A percentile compares a stretch with the other conserved stretches of the same genome.
These are phyloP conservation scores for Rhinoptilus africanus DNA, from an alignment of 2,113 vertebrate species.

Conservation along the genomic window DNA sequence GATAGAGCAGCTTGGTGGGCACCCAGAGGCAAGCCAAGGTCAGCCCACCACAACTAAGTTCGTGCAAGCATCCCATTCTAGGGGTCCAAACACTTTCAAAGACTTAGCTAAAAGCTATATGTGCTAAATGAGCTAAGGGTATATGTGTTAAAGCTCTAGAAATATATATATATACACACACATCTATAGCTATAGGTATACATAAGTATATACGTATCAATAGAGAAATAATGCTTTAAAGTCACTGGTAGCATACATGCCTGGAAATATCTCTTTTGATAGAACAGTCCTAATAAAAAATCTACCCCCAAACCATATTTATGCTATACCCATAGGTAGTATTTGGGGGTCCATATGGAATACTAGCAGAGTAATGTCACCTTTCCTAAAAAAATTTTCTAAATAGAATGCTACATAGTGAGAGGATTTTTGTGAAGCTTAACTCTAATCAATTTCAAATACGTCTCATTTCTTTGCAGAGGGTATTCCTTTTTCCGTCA, in stretches of 20 bases:
- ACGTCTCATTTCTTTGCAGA: not conserved
- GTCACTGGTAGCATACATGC: not conserved
- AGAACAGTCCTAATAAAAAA: not conserved
- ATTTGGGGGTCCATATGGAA: not conserved
- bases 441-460: not conserved
- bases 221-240: not conserved
- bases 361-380: not conserved
- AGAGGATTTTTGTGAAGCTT: not conserved
- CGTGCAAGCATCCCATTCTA: not conserved
- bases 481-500: not conserved
- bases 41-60: too few relatives aligned
- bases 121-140: not conserved
- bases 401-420: not conserved
- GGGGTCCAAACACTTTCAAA: not conserved
- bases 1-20: not conserved
- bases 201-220: not conserved
- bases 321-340: not conserved
- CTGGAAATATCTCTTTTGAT: not conserved
- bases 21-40: not conserved
- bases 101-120: not conserved
- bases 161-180: not conserved
- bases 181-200: not conserved
- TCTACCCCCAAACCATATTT: fast-evolving
- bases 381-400: not conserved
- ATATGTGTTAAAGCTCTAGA: not conserved